A percentile compares a stretch with the other conserved stretches of the same genome.
phyloP scores from a whole-genome alignment of 2,888 invertebrate genomes.

The Lochmaea capreae region DNA sequence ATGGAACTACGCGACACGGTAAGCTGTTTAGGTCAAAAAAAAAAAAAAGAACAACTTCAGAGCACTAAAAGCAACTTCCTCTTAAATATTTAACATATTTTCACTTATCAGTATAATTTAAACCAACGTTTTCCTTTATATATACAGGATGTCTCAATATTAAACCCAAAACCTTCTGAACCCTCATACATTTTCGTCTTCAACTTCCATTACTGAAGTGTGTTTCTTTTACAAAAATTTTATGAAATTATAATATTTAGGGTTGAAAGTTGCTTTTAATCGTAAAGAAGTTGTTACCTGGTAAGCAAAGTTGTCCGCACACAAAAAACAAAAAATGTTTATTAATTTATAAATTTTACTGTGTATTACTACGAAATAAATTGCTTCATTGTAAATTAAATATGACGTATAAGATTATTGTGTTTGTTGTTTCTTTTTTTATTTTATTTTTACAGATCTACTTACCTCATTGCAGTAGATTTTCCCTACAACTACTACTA shows the following conservation, averaged over 20 bases:
- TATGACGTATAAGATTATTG: slow-evolving; percentile 54
- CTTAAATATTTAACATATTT: too few species aligned
- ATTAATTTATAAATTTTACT: slow-evolving; percentile 47
- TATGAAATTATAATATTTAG: too few species aligned
- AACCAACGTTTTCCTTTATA: too few species aligned
- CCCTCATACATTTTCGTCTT: too few species aligned
- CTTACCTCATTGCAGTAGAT: slow-evolving; percentile 26
- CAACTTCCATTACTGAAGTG: too few species aligned
- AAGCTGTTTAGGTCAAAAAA: slow-evolving; percentile 5
- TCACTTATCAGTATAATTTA: too few species aligned
- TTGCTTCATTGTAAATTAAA: slow-evolving; percentile 55
- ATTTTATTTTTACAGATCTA: slow-evolving; percentile 53
- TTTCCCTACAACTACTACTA: background rate
- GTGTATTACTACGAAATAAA: slow-evolving; percentile 50
- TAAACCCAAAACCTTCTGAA: too few species aligned
- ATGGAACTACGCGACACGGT: slow-evolving; percentile 13
- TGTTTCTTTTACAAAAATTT: too few species aligned
- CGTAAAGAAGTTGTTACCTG: background rate
- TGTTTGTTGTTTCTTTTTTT: slow-evolving; percentile 57
- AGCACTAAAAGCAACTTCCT: slow-evolving; percentile 30
- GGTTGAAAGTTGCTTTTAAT: background rate
- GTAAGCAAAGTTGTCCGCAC: slow-evolving; percentile 24
- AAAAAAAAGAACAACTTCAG: background rate
- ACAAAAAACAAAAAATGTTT: slow-evolving; percentile 28
- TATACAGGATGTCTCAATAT: too few species aligned